Conservation (phyloP, 2,113 vertebrate species). For the Pionites leucogaster region DNA sequence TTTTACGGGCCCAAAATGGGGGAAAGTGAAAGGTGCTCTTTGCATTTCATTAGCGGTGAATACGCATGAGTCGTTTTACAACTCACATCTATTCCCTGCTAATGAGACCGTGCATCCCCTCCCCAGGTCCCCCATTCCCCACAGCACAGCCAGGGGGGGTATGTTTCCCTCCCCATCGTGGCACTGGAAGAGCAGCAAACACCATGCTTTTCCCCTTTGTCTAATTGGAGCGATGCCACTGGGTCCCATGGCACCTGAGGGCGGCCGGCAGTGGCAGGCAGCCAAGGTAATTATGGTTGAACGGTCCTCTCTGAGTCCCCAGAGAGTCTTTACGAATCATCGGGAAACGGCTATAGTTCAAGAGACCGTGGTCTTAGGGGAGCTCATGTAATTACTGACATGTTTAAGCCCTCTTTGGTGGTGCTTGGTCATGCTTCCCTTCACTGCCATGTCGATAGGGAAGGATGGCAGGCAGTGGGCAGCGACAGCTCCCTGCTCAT, state of each 20-base stretch:
- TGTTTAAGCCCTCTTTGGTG: not conserved
- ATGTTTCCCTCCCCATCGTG: not conserved
- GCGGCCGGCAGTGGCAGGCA: slow-evolving; percentile 24
- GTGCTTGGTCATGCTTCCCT: not conserved
- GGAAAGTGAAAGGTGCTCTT: not conserved
- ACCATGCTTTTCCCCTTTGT: not conserved
- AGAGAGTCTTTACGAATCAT: slow-evolving; percentile 2
- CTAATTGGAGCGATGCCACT: not conserved
- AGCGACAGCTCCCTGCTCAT: not conserved
- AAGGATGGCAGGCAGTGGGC: not conserved
- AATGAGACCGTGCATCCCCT: not conserved
- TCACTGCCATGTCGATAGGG: accelerated
- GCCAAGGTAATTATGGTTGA: slow-evolving; percentile 33
- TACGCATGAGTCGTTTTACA: not conserved
- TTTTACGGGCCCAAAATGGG: not conserved
- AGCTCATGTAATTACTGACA: not conserved
- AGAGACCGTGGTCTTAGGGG: not conserved
- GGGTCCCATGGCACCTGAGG: not conserved
- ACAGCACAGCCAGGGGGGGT: accelerated
- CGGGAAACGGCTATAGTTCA: slow-evolving; percentile 28
- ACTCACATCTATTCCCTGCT: not conserved
- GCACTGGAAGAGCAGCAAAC: not conserved
- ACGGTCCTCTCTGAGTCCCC: not conserved
- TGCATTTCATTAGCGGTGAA: accelerated
- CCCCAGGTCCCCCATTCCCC: not conserved